Conservation (phyloP, 1,140 invertebrate genomes). For the Heliconius nattereri region DNA sequence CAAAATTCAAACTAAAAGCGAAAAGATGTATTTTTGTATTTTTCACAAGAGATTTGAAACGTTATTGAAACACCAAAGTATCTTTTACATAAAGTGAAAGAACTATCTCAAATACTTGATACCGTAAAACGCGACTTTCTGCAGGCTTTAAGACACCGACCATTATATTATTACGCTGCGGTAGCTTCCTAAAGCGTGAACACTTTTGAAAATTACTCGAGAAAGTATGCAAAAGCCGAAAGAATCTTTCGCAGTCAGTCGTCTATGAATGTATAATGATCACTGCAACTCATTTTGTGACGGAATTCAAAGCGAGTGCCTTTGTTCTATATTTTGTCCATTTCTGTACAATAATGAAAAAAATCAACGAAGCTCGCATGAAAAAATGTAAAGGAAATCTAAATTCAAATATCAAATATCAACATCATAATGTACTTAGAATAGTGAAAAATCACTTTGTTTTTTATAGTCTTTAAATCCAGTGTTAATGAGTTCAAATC, state of each 20-base stretch:
- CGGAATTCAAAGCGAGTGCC: constrained; percentile 41
- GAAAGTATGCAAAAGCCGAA: constrained; percentile 49
- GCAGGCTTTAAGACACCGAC: constrained; percentile 46
- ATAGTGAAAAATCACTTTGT: too few relatives aligned
- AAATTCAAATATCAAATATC: neutral
- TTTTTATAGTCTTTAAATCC: too few relatives aligned
- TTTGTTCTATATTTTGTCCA: constrained; percentile 48
- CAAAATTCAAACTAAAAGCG: neutral
- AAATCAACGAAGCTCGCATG: neutral
- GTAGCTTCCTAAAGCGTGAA: constrained; percentile 53
- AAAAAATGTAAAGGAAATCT: constrained; percentile 6
- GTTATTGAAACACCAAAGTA: constrained; percentile 41
- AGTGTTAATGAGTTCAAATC: too few relatives aligned
- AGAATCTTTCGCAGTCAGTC: constrained; percentile 64
- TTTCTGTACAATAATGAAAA: constrained; percentile 34
- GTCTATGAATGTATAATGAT: constrained; percentile 75
- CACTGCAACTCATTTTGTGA: constrained; percentile 47
- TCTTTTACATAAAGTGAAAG: constrained; percentile 42
- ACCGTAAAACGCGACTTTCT: constrained; percentile 37
- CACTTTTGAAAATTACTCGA: constrained; percentile 52
- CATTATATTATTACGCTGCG: constrained; percentile 74
- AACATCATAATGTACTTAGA: too few relatives aligned
- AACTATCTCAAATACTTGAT: constrained; percentile 41
- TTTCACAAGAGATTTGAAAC: constrained; percentile 35
- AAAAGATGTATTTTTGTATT: constrained; percentile 32